Conservation (phyloP, 2,888 invertebrate genomes). For the Steinernema hermaphroditum region DNA sequence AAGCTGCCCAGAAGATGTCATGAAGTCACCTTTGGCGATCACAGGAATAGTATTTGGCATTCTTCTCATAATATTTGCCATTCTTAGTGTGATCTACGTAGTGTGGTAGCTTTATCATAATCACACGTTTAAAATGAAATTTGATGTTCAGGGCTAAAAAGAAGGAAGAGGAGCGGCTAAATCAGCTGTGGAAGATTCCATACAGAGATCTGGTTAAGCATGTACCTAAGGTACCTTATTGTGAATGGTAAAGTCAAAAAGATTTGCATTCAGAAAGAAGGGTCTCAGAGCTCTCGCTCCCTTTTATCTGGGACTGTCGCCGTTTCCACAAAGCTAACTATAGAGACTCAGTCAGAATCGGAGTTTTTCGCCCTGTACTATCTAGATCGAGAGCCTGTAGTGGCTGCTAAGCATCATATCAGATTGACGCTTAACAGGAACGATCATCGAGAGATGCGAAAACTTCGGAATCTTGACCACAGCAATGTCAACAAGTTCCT, state of each 20-base stretch:
- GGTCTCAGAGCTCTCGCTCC: slow-evolving; percentile 33
- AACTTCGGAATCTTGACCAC: slow-evolving; percentile 58
- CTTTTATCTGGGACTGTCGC: slow-evolving; percentile 36
- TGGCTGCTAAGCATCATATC: slow-evolving; percentile 39
- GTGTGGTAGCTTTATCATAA: not conserved
- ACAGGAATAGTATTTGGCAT: not conserved
- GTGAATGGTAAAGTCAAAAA: no score
- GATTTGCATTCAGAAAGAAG: not conserved
- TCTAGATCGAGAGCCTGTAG: slow-evolving; percentile 37
- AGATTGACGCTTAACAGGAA: slow-evolving; percentile 10
- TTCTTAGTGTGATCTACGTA: not conserved
- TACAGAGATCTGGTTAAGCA: slow-evolving; percentile 37
- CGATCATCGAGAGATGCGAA: slow-evolving; percentile 23
- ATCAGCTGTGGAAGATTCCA: slow-evolving; percentile 47
- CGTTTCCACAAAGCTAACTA: slow-evolving; percentile 39
- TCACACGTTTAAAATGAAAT: not conserved
- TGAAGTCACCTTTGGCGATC: slow-evolving; percentile 26
- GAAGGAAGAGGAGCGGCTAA: slow-evolving; percentile 36
- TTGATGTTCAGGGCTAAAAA: not conserved
- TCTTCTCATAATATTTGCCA: slow-evolving; percentile 8
- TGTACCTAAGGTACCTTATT: slow-evolving; percentile 20
- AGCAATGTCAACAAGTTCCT: slow-evolving; percentile 63
- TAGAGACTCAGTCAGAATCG: slow-evolving; percentile 36
- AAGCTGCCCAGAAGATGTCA: slow-evolving; percentile 35
- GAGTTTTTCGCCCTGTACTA: slow-evolving; percentile 35